Evolutionary conservation across 2,113 vertebrate genomes (phyloP).

Genomic region (Stigmatopora nigra): DNA sequence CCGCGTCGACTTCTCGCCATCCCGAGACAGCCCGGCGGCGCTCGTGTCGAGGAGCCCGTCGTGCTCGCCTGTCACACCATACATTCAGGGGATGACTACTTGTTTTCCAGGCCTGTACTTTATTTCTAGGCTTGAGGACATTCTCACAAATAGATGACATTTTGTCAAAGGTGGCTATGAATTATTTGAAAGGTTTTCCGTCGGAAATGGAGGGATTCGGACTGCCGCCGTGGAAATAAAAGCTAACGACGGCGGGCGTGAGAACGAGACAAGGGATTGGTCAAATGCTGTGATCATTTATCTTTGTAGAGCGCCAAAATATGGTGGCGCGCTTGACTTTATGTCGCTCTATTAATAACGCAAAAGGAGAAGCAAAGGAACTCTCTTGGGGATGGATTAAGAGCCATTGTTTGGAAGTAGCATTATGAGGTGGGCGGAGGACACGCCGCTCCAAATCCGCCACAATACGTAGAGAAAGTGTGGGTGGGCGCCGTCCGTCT

Average conservation of each 20-base stretch:
- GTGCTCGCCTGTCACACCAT: slow-evolving; percentile 51
- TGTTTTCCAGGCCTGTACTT: too few relatives aligned
- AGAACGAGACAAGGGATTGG: too few relatives aligned
- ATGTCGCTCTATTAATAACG: slow-evolving; percentile 57
- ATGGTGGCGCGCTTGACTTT: slow-evolving; percentile 40
- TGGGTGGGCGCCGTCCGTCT: slow-evolving; percentile 8
- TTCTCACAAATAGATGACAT: slow-evolving; percentile 3
- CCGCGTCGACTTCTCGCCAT: slow-evolving; percentile 19
- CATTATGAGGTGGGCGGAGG: slow-evolving; percentile 6
- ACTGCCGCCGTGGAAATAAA: background rate
- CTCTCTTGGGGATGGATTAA: background rate
- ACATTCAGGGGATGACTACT: slow-evolving; percentile 1
- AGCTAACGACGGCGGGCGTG: too few relatives aligned
- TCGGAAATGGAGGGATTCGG: background rate
- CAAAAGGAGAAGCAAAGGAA: background rate
- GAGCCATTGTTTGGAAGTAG: slow-evolving; percentile 4
- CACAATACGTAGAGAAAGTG: background rate
- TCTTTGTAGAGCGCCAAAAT: too few relatives aligned
- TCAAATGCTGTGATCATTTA: too few relatives aligned
- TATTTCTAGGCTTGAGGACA: slow-evolving; percentile 41
- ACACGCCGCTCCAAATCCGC: background rate
- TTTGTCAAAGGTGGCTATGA: background rate
- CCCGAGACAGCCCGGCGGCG: slow-evolving; percentile 12
- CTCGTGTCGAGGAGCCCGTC: slow-evolving; percentile 58
- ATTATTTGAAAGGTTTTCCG: background rate